A percentile compares a stretch with the other conserved stretches of the same genome.
Evolutionary conservation across 2,888 invertebrate species (phyloP).

Genomic region (Leptopterna dolabrata): DNA sequence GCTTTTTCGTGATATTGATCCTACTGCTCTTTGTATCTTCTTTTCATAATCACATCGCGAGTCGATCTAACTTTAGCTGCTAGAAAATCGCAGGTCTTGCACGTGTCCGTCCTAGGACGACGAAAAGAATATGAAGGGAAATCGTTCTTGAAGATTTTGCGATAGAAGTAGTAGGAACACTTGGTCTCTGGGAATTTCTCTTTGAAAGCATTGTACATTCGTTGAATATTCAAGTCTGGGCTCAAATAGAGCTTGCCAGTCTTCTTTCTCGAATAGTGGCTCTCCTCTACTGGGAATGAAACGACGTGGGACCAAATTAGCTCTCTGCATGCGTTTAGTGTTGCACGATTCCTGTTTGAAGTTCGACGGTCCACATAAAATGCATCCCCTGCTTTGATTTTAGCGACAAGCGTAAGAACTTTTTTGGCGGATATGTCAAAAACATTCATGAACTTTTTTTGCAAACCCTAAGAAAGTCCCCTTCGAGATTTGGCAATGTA

Average conservation of each 20-base stretch:
- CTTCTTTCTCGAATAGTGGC: not conserved
- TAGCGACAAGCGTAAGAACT: not conserved
- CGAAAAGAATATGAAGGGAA: not conserved
- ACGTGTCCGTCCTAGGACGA: not conserved
- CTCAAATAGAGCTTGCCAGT: not conserved
- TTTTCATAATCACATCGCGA: no score
- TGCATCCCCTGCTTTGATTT: no score
- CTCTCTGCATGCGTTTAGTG: not conserved
- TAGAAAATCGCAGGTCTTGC: constrained; percentile 22
- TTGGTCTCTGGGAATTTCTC: not conserved
- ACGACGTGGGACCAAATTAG: not conserved
- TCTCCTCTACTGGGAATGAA: not conserved
- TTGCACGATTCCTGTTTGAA: not conserved
- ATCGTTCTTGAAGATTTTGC: not conserved
- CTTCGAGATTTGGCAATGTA: not conserved
- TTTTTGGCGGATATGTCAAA: not conserved
- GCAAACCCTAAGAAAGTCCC: not conserved
- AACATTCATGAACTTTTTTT: not conserved
- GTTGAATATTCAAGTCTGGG: not conserved
- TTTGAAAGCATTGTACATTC: not conserved
- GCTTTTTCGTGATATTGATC: not conserved
- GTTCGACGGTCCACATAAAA: not conserved
- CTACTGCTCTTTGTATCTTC: not conserved
- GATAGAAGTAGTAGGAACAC: not conserved
- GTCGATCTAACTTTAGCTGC: no score